Base-by-base conservation (phyloP, 2,797 vertebrate species). In the Chromobotia macracanthus region DNA sequence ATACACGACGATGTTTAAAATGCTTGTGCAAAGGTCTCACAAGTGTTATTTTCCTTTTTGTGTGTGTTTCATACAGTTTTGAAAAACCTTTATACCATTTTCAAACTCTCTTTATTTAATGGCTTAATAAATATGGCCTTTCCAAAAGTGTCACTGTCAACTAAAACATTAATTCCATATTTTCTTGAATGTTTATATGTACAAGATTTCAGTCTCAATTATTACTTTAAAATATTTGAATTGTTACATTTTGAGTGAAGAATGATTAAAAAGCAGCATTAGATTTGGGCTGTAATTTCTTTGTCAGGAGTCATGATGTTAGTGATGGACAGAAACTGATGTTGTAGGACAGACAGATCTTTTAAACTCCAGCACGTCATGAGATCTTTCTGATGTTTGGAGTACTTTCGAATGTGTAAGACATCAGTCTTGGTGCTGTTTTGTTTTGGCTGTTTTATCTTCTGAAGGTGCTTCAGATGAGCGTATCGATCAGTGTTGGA, bases 381-480 rank as follows among this genome's bases (percentile, higher is more conserved):
- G 28, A 56, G 51, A 66, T 25, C 61, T 55, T 70, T 72, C 80
- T 65, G 69, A 83, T 65, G 71, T 69, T 19, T 81, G 86, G 84
- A 85, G 67, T 75, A 63, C 44, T 80, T 74, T 87, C 72, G 85
- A 82, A 85, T 86, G 85, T 86, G 83, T 82, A 83, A 67, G 80
- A 72, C 80, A 75, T 83, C 21, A 63, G 77, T 55, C 35, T 66
- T 79, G 79, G 80, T 28, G 28, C 28, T 28, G 28, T 4, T 28
- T 28, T 87, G 75, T 74, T 83, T 83, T 75, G 65, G 31, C 65
- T 48, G 75, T 67, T 72, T 63, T 72, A 72, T 53, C 2, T 28
- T 28, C 28, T 28, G 28, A 4, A 28, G 28, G 4, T 28, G 28
- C 76, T 75, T 80, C 76, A 69, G 72, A 65, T 77, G 77, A 72